Base-by-base conservation (phyloP, 2,888 invertebrate genomes). In the Xestobium rufovillosum region DNA sequence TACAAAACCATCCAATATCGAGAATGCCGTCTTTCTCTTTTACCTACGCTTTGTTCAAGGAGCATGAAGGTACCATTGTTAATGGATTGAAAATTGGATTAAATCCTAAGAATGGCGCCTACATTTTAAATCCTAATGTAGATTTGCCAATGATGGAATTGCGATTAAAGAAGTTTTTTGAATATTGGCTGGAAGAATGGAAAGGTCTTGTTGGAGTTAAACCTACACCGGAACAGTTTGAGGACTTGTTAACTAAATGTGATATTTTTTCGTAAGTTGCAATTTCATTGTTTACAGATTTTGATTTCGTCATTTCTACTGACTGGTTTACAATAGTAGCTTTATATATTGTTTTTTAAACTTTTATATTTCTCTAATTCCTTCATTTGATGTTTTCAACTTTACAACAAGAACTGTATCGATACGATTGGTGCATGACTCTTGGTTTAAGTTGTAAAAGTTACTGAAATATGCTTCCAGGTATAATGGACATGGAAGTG, bases 11-110 rank as follows among this genome's bases (percentile, higher is more conserved):
- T 30, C 78, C 83, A 0, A 78, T 84, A 0, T 76, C 80, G 1
- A 68, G 90, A 38, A 73, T 87, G 59, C 83, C 86, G 23, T 87
- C 84, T 28, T 60, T 83, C 6, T 78, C 80, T 57, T 72, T 82
- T 45, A 60, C 75, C 1, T 78, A 80, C 53, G 71, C 71, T 19
- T 56, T 81, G 60, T 79, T 71, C 58, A 72, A 75, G 56, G 64
- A 75, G 36, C 76, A 81, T 41, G 68, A 78, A 53, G 52, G 56
- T 9, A 58, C 67, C 2, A 73, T 83, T 1, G 57, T 66, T 1
- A 62, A 73, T 43, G 81, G 82, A 0, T 73, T 58, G 41, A 63
- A 77, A 56, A 72, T 71, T 47, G 54, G 67, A 1, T 61, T 72
- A 2, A 61, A 62, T 28, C 61, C 66, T 3, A 58, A 67, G 1